These are phyloP conservation scores for Cynaeus angustus DNA, from an alignment of 2,888 invertebrate species.

Conservation along the genomic window DNA sequence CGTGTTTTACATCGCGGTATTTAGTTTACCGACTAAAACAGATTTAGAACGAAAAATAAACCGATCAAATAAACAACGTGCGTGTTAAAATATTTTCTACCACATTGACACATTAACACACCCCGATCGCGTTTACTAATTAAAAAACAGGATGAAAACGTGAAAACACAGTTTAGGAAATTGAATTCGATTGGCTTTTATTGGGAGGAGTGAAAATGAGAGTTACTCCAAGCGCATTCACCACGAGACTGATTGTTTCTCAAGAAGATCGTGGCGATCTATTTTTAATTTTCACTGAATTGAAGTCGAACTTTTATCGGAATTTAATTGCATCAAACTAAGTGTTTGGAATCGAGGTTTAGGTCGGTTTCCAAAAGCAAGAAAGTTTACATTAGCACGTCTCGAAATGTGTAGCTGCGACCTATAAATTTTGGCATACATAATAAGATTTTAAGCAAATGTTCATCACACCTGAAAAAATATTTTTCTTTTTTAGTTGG, in stretches of 20 bases:
- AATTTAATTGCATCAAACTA: conserved; percentile 21
- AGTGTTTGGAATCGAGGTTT: background rate
- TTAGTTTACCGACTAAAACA: conserved; percentile 14
- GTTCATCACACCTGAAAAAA: background rate
- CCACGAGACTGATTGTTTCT: conserved; percentile 21
- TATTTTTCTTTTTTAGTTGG: conserved; percentile 76
- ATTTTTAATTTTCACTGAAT: conserved; percentile 43
- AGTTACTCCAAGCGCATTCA: conserved; percentile 18
- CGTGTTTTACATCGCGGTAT: conserved; percentile 7
- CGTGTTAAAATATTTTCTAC: background rate
- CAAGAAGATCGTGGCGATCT: conserved; percentile 18
- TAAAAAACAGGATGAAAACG: background rate
- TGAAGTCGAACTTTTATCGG: conserved; percentile 24
- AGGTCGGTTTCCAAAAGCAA: conserved; percentile 5
- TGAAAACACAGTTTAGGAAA: background rate
- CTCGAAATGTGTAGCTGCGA: too few relatives aligned
- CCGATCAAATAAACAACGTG: conserved; percentile 16
- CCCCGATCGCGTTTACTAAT: background rate
- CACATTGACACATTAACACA: conserved; percentile 14
- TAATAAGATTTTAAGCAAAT: too few relatives aligned
- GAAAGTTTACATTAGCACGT: too few relatives aligned
- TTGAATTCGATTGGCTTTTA: background rate
- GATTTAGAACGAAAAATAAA: conserved; percentile 46
- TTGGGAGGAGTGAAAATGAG: background rate
- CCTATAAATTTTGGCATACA: too few relatives aligned